These are phyloP conservation scores for Eupithecia dodoneata DNA, from an alignment of 2,888 invertebrate species.

Conservation along the genomic window DNA sequence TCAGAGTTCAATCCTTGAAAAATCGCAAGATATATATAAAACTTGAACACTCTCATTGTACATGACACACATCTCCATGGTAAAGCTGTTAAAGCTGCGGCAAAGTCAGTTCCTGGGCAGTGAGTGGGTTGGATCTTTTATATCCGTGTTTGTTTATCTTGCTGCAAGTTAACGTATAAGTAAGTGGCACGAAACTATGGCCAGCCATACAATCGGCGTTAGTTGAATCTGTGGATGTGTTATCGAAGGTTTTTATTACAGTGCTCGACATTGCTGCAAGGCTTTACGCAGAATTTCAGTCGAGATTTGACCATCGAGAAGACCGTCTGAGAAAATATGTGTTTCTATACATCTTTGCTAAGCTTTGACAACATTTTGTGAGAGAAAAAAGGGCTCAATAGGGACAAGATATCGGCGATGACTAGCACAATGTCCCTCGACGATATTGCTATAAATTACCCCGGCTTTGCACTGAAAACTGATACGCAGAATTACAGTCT, in stretches of 20 bases:
- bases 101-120: no score
- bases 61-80: no score
- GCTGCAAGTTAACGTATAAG: neutral
- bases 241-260: neutral
- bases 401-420: slow-evolving; percentile 1
- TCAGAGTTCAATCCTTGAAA: slow-evolving; percentile 16
- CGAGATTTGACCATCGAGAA: neutral
- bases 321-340: neutral
- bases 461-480: slow-evolving; percentile 28
- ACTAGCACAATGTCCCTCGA: neutral
- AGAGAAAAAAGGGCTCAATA: neutral
- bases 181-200: slow-evolving; percentile 1
- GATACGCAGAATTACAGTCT: slow-evolving; percentile 36
- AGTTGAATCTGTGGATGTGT: neutral
- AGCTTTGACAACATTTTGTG: neutral
- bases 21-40: slow-evolving; percentile 16
- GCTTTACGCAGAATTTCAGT: neutral
- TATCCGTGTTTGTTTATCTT: neutral
- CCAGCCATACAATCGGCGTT: neutral
- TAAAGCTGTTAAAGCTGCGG: no score
- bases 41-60: neutral
- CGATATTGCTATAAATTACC: slow-evolving; percentile 34
- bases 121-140: neutral
- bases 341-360: neutral
- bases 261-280: neutral